A percentile compares a stretch with the other conserved stretches of the same genome.
phyloP scores from a whole-genome alignment of 2,888 invertebrate species.

The Maniola hyperantus region DNA sequence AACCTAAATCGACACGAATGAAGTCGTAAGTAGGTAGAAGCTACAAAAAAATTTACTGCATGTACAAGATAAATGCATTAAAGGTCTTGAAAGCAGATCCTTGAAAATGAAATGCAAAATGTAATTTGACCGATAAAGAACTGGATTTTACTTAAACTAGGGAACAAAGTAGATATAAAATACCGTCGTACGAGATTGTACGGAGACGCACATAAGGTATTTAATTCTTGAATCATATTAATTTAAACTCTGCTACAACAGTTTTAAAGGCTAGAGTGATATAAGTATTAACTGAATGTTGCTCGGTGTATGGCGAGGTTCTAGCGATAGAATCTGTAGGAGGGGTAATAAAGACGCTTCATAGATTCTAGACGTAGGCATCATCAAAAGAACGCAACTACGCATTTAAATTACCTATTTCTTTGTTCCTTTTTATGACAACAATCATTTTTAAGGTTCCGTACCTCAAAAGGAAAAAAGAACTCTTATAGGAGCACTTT shows the following conservation, averaged over 20 bases:
- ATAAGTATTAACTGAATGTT: no score
- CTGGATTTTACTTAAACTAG: constrained; percentile 56
- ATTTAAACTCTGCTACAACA: not conserved
- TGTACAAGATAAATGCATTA: not conserved
- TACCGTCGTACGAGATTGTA: constrained; percentile 50
- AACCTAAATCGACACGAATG: no score
- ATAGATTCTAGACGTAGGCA: constrained; percentile 54
- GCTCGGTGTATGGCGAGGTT: not conserved
- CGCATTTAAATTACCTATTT: constrained; percentile 1
- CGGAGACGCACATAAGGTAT: not conserved
- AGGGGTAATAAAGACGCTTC: constrained; percentile 73
- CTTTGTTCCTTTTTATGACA: not conserved
- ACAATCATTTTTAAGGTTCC: no score
- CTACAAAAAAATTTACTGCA: not conserved
- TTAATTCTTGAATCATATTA: not conserved
- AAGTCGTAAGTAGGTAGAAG: no score
- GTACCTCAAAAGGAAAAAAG: no score
- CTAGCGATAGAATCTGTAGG: constrained; percentile 63
- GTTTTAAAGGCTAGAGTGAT: not conserved
- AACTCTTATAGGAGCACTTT: no score
- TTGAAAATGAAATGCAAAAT: constrained; percentile 13
- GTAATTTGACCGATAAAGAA: constrained; percentile 40
- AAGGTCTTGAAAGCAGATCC: constrained; percentile 4
- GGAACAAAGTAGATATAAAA: constrained; percentile 59
- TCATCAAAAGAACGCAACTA: not conserved